Evolutionary conservation across 2,797 vertebrate genomes (phyloP), one percentile per base, ranked within the genome.

Genomic region (Gastrophryne carolinensis): DNA sequence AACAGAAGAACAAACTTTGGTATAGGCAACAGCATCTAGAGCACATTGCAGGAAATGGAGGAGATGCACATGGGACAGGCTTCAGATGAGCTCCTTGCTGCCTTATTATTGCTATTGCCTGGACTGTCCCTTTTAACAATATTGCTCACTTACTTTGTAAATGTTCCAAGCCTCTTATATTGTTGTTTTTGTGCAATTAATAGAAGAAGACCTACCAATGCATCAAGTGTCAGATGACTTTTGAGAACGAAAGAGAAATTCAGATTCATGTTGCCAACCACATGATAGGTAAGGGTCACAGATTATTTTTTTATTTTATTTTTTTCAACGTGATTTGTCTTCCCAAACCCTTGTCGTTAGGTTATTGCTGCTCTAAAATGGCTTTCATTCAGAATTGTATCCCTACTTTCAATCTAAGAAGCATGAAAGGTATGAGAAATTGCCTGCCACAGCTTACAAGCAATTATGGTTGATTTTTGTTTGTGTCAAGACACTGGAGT

Each of bases 201-300:
- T 86, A 99, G 97, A 99, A 99, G 86, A 99, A 99, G 91, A 98
- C 96, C 68, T 99, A 99, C 90, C 97, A 99, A 82, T 99, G 97
- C 93, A 99, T 99, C 91, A 99, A 99, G 94, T 99, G 97, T 93
- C 97, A 99, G 94, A 98, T 98, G 97, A 99, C 97, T 77, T 99
- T 99, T 83, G 97, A 99, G 91, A 99, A 94, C 0, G 97, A 99
- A 81, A 85, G 97, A 78, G 97, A 99, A 89, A 99, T 99, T 88
- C 97, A 99, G 88, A 98, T 99, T 84, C 97, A 99, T 13, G 97
- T 98, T 37, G 97, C 97, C 80, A 99, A 99, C 89, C 97, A 99
- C 87, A 99, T 99, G 97, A 99, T 99, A 79, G 97, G 96, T 98
- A 92, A 98, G 97, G 8, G n/a, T n/a, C n/a, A n/a, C n/a, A 64